These are phyloP conservation scores for Creontiades dilutus DNA, from an alignment of 2,888 invertebrate genomes.

Conservation along the genomic window DNA sequence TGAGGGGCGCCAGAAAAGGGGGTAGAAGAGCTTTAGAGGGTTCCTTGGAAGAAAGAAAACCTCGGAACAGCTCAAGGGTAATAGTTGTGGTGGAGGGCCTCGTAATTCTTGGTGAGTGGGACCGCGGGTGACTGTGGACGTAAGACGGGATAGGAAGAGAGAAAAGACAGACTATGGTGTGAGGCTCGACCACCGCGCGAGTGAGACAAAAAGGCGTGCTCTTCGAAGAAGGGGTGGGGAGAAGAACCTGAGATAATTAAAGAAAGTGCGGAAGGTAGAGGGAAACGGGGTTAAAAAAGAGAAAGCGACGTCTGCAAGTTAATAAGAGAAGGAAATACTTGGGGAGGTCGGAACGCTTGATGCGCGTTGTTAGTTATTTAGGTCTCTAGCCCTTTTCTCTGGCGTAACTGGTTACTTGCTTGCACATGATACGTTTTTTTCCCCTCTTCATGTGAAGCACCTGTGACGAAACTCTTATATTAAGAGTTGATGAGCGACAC, in stretches of 20 bases:
- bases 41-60: neutral
- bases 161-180: neutral
- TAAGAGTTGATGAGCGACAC: constrained; percentile 1
- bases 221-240: neutral
- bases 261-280: constrained; percentile 45
- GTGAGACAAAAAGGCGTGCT: neutral
- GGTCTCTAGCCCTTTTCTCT: constrained; percentile 37
- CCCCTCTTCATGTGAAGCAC: constrained; percentile 4
- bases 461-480: neutral
- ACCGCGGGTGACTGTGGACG: neutral
- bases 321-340: constrained; percentile 58
- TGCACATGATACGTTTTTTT: constrained; percentile 40
- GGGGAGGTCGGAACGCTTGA: constrained; percentile 36
- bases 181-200: neutral
- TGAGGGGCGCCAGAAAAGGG: neutral
- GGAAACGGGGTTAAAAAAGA: neutral
- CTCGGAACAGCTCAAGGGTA: neutral
- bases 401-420: constrained; percentile 30
- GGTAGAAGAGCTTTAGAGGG: neutral
- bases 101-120: neutral
- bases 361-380: constrained; percentile 62
- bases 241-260: constrained; percentile 35
- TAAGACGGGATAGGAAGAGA: neutral
- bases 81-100: neutral
- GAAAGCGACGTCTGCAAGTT: constrained; percentile 46